Evolutionary conservation across 2,113 vertebrate species (phyloP), one percentile per base, ranked within the genome.

Genomic region (Sterrhoptilus dennistouni): DNA sequence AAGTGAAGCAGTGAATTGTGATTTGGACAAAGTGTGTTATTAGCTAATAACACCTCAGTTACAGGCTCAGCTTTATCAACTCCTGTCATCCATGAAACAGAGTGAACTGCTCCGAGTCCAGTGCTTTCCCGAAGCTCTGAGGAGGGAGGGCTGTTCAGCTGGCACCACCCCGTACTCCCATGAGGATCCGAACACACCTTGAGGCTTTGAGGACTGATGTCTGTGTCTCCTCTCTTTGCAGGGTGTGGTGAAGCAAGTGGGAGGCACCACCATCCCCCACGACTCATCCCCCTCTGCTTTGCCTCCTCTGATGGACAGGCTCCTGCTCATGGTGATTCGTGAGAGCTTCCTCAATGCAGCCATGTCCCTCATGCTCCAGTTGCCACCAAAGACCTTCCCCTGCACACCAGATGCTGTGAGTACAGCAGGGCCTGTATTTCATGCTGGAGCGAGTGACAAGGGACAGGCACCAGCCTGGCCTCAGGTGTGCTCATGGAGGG

Each of bases 221-320:
- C 29, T 0, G 2, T 5, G 36, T 50, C 23, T 0, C 23, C 47
- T 64, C 66, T 61, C 78, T 36, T 36, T 24, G 52, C 90, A 96
- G 96, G 82, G 87, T 2, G 47, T 31, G 0, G 89, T 97, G 72
- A 88, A 91, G 74, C 65, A 76, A 49, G 64, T 79, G 78, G 95
- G 92, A 59, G 92, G 95, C 63, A 66, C 27, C 66, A 36, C 96
- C 88, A 89, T 95, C 64, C 83, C 94, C 59, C 94, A 96, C 1
- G 71, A 91, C 29, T 87, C 94, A 0, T 85, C 83, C 6, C 24
- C 93, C 16, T 68, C 92, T 0, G 10, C 56, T 33, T 14, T 97
- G 84, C 97, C 96, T 3, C 52, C 75, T 0, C 64, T 96, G 81
- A 3, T 54, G 74, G 85, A 54, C 86, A 61, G 35, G 35, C 53